phyloP scores from a whole-genome alignment of 2,797 vertebrate species.

The Simalia tracyae region DNA sequence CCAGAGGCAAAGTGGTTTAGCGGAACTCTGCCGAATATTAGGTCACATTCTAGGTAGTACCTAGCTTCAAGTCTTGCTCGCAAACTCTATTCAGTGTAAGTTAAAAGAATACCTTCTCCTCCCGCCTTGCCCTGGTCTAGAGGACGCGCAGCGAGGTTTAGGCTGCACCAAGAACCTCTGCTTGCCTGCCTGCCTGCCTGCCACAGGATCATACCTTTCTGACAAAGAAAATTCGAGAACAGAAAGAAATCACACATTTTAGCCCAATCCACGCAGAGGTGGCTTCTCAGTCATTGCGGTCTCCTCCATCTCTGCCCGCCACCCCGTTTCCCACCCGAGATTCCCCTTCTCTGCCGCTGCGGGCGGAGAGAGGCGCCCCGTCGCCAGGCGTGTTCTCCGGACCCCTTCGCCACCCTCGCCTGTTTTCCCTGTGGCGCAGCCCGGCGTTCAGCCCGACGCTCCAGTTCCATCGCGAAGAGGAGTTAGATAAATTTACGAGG shows the following conservation, averaged over 20 bases:
- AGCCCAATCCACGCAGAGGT: slow-evolving; percentile 11
- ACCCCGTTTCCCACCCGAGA: slow-evolving; percentile 3
- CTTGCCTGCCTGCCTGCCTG: slow-evolving; percentile 35
- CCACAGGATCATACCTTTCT: slow-evolving; percentile 46
- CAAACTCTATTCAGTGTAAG: slow-evolving; percentile 56
- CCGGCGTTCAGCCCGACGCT: slow-evolving; percentile 58
- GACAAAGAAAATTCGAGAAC: slow-evolving; percentile 23
- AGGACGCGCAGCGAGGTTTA: neutral
- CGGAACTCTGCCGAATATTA: slow-evolving; percentile 64
- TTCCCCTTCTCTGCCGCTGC: slow-evolving; percentile 29
- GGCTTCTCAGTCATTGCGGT: neutral
- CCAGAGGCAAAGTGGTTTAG: slow-evolving; percentile 8
- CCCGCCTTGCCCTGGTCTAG: slow-evolving; percentile 37
- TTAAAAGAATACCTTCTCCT: slow-evolving; percentile 43
- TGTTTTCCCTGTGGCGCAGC: slow-evolving; percentile 47
- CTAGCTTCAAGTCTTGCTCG: neutral
- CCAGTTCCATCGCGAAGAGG: slow-evolving; percentile 73
- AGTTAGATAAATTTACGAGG: slow-evolving; percentile 82
- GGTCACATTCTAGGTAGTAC: slow-evolving; percentile 63
- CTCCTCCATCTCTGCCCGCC: neutral
- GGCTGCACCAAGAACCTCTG: neutral
- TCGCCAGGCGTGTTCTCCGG: slow-evolving; percentile 41
- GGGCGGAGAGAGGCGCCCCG: slow-evolving; percentile 29
- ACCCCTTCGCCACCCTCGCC: slow-evolving; percentile 33
- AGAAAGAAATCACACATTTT: slow-evolving; percentile 27